Percentiles rank a stretch among this genome's conserved stretches.
These are phyloP conservation scores for Herpetotheres cachinnans DNA, from an alignment of 2,113 vertebrate species.

Conservation along the genomic window DNA sequence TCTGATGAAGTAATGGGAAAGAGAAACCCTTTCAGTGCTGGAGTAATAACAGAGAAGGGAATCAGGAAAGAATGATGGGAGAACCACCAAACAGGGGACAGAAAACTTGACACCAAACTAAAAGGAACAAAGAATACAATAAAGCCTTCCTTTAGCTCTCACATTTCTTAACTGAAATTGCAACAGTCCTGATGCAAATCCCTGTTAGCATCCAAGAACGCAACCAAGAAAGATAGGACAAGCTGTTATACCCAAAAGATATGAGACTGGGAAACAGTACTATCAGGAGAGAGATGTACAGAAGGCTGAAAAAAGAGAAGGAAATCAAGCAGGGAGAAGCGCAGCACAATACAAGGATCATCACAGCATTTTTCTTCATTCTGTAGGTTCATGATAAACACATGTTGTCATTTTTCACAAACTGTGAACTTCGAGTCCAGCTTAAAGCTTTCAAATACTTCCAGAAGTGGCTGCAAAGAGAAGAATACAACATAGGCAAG, in stretches of 20 bases:
- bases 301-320: neutral
- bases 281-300: neutral
- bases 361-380: neutral
- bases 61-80: neutral
- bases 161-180: neutral
- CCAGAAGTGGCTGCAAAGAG: neutral
- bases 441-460: neutral
- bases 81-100: neutral
- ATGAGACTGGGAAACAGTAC: neutral
- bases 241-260: neutral
- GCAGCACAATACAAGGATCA: neutral
- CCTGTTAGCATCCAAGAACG: neutral
- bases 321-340: neutral
- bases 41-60: neutral
- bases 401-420: neutral
- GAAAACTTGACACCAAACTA: neutral
- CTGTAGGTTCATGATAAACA: neutral
- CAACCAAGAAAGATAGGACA: neutral
- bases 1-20: neutral
- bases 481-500: neutral
- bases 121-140: neutral
- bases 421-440: neutral
- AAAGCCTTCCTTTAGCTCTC: neutral
- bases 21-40: neutral
- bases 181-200: neutral